phyloP scores from a whole-genome alignment of 1,140 invertebrate genomes.

The Drosophila cardini region DNA sequence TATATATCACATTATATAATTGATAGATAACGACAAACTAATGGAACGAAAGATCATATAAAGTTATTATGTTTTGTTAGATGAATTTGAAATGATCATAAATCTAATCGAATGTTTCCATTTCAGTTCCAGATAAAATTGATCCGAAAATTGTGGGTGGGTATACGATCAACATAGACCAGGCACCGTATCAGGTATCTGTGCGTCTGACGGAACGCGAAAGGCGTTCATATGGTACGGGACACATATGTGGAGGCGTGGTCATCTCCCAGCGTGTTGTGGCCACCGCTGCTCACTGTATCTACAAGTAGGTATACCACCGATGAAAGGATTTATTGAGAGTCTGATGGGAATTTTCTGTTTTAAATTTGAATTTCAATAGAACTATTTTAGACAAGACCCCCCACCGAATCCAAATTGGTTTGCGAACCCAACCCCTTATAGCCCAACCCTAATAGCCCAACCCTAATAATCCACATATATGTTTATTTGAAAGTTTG shows the following conservation, averaged over 20 bases:
- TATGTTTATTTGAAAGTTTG: no score
- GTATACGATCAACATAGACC: slow-evolving; percentile 7
- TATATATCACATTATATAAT: background rate
- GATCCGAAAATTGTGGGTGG: slow-evolving; percentile 67
- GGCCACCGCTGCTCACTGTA: slow-evolving; percentile 90
- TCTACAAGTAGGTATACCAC: slow-evolving; percentile 51
- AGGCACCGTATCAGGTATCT: slow-evolving; percentile 67
- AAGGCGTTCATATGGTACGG: slow-evolving; percentile 46
- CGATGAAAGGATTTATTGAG: no score
- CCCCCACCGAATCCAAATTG: no score
- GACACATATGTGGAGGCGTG: slow-evolving; percentile 87
- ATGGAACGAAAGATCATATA: background rate
- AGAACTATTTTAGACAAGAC: no score
- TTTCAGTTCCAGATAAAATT: slow-evolving; percentile 21
- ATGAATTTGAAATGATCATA: background rate
- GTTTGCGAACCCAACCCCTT: no score
- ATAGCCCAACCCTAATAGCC: no score
- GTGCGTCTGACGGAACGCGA: slow-evolving; percentile 58
- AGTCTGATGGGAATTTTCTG: no score
- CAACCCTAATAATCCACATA: no score
- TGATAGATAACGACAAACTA: background rate
- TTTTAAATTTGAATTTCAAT: no score
- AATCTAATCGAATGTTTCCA: slow-evolving; percentile 5
- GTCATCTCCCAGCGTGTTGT: slow-evolving; percentile 86
- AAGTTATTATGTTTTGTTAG: background rate